A percentile compares a stretch with the other conserved stretches of the same genome.
These are phyloP conservation scores for Allacma fusca DNA, from an alignment of 2,888 invertebrate genomes.

Conservation along the genomic window DNA sequence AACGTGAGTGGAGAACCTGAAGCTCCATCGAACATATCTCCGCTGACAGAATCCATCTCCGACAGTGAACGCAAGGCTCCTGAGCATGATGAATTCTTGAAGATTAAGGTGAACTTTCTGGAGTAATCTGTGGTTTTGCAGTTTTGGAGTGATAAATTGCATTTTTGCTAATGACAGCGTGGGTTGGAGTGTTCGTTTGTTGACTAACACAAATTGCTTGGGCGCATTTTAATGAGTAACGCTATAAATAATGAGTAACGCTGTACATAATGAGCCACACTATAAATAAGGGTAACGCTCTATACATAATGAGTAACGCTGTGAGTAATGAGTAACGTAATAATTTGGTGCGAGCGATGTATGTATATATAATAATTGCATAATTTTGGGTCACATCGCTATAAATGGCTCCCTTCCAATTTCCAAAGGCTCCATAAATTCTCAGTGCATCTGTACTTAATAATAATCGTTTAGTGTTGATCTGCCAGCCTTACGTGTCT, in stretches of 20 bases:
- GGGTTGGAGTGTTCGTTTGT: constrained; percentile 6
- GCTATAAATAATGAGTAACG: background rate
- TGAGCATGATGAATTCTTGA: constrained; percentile 71
- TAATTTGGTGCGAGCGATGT: background rate
- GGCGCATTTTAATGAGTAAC: background rate
- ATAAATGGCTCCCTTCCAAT: constrained; percentile 12
- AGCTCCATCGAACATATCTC: background rate
- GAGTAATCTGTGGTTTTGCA: background rate
- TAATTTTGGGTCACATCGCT: background rate
- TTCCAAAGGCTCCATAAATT: constrained; percentile 3
- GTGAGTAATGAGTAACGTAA: constrained; percentile 1
- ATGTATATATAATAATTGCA: background rate
- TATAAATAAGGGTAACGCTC: too few relatives aligned
- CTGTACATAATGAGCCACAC: background rate
- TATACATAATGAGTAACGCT: background rate
- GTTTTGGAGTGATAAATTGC: background rate
- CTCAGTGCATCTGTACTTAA: background rate
- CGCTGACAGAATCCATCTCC: background rate
- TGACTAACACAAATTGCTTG: background rate
- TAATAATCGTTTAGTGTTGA: constrained; percentile 14
- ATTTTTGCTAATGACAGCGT: background rate
- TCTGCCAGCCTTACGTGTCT: background rate
- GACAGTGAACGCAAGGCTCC: background rate
- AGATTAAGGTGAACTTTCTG: constrained; percentile 29
- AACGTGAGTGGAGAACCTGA: constrained; percentile 16